Evolutionary conservation across 2,888 invertebrate genomes (phyloP).

Genomic region (Eudasyphora cyanicolor): DNA sequence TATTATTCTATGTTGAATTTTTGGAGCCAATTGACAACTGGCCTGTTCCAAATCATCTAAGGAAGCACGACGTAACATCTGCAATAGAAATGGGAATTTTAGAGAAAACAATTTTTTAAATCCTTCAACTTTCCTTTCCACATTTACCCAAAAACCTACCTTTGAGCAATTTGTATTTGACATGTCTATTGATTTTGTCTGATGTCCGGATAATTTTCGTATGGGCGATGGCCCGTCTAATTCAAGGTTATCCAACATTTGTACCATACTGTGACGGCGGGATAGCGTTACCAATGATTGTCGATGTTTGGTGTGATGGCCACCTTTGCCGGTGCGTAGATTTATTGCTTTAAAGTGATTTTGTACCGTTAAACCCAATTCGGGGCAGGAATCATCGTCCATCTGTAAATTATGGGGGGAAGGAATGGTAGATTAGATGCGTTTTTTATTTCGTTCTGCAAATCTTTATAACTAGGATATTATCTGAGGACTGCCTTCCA

Average conservation of each 20-base stretch:
- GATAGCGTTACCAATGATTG: slow-evolving; percentile 92
- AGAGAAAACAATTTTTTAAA: background rate
- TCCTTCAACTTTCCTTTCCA: no score
- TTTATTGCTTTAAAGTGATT: slow-evolving; percentile 95
- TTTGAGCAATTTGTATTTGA: slow-evolving; percentile 76
- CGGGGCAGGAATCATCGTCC: slow-evolving; percentile 92
- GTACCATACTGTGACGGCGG: slow-evolving; percentile 89
- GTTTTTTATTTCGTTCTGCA: no score
- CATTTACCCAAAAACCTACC: slow-evolving; percentile 68
- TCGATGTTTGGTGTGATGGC: slow-evolving; percentile 88
- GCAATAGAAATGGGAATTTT: slow-evolving; percentile 42
- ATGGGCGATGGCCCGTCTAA: slow-evolving; percentile 87
- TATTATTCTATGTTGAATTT: slow-evolving; percentile 90
- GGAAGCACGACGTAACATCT: slow-evolving; percentile 87
- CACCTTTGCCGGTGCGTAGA: slow-evolving; percentile 85
- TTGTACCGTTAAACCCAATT: slow-evolving; percentile 90
- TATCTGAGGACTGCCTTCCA: no score
- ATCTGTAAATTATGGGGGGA: slow-evolving; percentile 82
- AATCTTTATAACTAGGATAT: no score
- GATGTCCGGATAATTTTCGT: slow-evolving; percentile 80
- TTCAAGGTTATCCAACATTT: slow-evolving; percentile 86
- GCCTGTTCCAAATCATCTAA: slow-evolving; percentile 91
- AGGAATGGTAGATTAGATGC: no score
- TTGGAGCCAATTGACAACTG: slow-evolving; percentile 90
- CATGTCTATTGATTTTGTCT: slow-evolving; percentile 77